phyloP scores from a whole-genome alignment of 2,113 vertebrate species.

The Tylochromis polylepis region DNA sequence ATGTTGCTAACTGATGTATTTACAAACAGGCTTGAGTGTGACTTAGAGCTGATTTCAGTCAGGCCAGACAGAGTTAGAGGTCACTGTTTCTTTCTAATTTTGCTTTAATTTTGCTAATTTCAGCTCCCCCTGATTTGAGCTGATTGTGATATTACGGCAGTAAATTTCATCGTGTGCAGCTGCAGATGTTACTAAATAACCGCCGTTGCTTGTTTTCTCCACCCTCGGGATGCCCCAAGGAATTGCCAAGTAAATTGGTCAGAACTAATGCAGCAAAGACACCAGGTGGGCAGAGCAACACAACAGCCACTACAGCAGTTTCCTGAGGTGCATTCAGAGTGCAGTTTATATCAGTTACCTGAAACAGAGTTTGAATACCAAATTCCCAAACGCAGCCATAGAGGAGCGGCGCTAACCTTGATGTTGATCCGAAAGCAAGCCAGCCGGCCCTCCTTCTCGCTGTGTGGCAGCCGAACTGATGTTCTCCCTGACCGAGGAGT shows the following conservation, averaged over 20 bases:
- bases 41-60: background rate
- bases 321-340: background rate
- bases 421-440: constrained; percentile 23
- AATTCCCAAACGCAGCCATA: background rate
- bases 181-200: constrained; percentile 12
- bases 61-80: background rate
- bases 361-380: background rate
- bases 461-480: constrained; percentile 8
- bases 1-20: background rate
- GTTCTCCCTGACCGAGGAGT: constrained; percentile 34
- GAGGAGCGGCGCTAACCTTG: constrained; percentile 10
- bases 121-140: background rate
- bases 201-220: constrained; percentile 7
- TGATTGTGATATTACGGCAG: background rate
- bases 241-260: constrained; percentile 47
- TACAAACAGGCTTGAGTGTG: background rate
- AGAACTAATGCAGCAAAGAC: constrained; percentile 48
- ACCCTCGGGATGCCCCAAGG: constrained; percentile 16
- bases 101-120: background rate
- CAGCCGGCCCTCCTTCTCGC: background rate
- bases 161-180: constrained; percentile 8
- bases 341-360: constrained; percentile 2
- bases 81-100: background rate
- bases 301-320: constrained; percentile 17
- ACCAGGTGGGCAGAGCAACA: constrained; percentile 27